Percentiles rank a stretch among this genome's conserved stretches.
phyloP scores from a whole-genome alignment of 2,888 invertebrate genomes.

The Euzophera pinguis region DNA sequence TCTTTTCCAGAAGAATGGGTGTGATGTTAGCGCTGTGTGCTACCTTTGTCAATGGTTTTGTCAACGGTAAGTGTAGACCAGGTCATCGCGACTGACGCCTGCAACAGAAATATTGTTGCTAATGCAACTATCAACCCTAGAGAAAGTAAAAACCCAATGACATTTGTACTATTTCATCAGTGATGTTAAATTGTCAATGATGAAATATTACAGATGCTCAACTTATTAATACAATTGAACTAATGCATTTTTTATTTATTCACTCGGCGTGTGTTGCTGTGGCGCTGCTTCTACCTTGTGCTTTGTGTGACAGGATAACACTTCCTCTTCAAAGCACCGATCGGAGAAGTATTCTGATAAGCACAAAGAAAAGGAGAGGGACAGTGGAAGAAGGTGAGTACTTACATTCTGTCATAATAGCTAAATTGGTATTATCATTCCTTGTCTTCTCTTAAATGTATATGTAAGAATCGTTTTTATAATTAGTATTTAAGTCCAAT shows the following conservation, averaged over 20 bases:
- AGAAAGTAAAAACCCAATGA: constrained; percentile 47
- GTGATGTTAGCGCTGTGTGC: constrained; percentile 84
- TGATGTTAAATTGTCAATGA: constrained; percentile 39
- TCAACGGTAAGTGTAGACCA: constrained; percentile 84
- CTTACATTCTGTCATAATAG: neutral
- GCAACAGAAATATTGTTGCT: constrained; percentile 51
- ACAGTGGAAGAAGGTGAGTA: constrained; percentile 58
- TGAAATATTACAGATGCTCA: constrained; percentile 57
- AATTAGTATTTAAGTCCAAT: too few relatives aligned
- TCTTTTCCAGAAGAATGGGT: constrained; percentile 89
- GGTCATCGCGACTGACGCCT: constrained; percentile 58
- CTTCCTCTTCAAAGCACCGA: constrained; percentile 77
- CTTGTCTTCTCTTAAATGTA: too few relatives aligned
- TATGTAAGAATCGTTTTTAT: too few relatives aligned
- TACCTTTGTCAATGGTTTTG: constrained; percentile 81
- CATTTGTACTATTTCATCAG: constrained; percentile 60
- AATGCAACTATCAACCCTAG: constrained; percentile 46
- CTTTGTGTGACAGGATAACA: constrained; percentile 81
- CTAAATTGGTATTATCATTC: neutral
- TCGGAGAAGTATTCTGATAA: constrained; percentile 78
- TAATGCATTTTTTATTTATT: constrained; percentile 78
- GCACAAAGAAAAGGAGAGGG: constrained; percentile 70
- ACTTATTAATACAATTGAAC: constrained; percentile 59
- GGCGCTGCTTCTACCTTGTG: constrained; percentile 81
- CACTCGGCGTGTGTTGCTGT: constrained; percentile 80